Base-by-base conservation (phyloP, 2,888 invertebrate genomes). In the Lasioglossum leucozonium region DNA sequence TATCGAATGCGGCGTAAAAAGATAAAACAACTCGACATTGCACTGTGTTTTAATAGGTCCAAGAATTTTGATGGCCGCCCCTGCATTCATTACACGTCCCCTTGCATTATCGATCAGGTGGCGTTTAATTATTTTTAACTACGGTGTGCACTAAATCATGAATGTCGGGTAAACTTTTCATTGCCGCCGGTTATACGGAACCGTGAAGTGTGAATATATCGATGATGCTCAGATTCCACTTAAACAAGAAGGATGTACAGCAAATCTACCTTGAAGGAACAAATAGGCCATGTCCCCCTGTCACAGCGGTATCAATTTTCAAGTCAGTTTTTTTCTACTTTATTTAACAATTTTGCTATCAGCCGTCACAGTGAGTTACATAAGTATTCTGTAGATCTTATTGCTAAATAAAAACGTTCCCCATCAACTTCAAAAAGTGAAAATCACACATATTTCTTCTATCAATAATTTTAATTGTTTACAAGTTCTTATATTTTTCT, bases 81-180 rank as follows among this genome's bases (percentile, higher is more conserved):
- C 69, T 78, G 78, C 74, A 82, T 84, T 84, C 75, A 72, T 82
- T 74, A 51, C 62, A 62, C 72, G 82, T 82, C 16, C 42, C 65
- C 83, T 37, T 40, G 58, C 65, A 72, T 72, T 82, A 84, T 84
- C 82, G 84, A 84, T 82, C 82, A 55, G 71, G 8, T 18, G 34
- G 55, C 44, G 78, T 84, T 84, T 78, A 82, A 84, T 84, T 84
- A 84, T 84, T 84, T 84, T 84, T 82, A 84, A 84, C 84, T 69
- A 77, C 84, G 84, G 77, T 71, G 82, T 58, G 76, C 73, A 69
- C 73, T 77, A 40, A 82, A 77, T 84, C 84, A 84, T 82, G 82
- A 84, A 82, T 73, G 82, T 77, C 58, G 82, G 82, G 77, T 77
- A 82, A 84, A 84, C 77, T 69, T 84, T 84, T 77, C 77, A 73